A percentile compares a stretch with the other conserved stretches of the same genome.
phyloP scores from a whole-genome alignment of 1,140 invertebrate species.

The Bombyx mandarina region DNA sequence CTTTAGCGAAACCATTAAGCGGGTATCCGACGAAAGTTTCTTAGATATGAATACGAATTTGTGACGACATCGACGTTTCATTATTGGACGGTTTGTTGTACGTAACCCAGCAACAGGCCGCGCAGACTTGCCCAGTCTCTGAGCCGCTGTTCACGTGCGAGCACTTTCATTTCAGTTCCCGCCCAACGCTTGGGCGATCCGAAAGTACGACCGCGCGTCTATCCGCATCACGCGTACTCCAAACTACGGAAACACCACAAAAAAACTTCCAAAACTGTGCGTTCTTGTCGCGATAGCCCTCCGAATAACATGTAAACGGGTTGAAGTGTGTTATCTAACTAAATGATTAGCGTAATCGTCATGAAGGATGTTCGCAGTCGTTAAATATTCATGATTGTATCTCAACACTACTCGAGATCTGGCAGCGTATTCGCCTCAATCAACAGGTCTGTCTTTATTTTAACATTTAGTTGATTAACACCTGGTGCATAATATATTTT shows the following conservation, averaged over 20 bases:
- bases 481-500: conserved; percentile 1
- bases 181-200: conserved; percentile 26
- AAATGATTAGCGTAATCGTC: conserved; percentile 15
- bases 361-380: conserved; percentile 29
- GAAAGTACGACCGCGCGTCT: conserved; percentile 1
- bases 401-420: conserved; percentile 20
- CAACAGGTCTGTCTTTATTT: conserved; percentile 45
- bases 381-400: conserved; percentile 30
- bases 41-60: conserved; percentile 21
- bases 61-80: conserved; percentile 23
- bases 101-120: conserved; percentile 44
- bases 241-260: conserved; percentile 2
- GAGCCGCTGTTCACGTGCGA: conserved; percentile 20
- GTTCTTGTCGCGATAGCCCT: conserved; percentile 20
- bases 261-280: conserved; percentile 7
- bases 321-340: conserved; percentile 22
- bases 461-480: conserved; percentile 13
- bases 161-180: conserved; percentile 13
- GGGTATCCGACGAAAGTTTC: conserved; percentile 6
- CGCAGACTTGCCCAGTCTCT: conserved; percentile 22
- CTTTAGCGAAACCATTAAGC: neutral
- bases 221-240: neutral
- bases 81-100: conserved; percentile 21
- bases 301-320: conserved; percentile 21
- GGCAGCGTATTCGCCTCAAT: conserved; percentile 24